Percentiles rank a stretch among this genome's conserved stretches.
phyloP scores from a whole-genome alignment of 1,140 invertebrate genomes.

The Dysdera silvatica region DNA sequence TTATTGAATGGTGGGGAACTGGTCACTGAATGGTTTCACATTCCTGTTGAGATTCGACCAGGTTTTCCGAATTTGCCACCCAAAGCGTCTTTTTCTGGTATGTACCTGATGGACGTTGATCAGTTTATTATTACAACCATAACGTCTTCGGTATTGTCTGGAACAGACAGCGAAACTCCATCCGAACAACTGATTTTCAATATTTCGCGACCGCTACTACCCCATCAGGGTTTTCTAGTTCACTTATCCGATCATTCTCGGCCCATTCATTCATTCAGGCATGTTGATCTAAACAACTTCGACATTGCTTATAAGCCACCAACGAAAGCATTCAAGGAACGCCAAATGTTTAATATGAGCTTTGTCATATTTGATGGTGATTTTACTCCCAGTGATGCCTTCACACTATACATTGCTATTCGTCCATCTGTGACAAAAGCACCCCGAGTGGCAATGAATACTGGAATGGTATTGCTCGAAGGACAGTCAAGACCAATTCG shows the following conservation, averaged over 20 bases:
- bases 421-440: constrained; percentile 16
- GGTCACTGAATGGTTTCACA: constrained; percentile 20
- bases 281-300: constrained; percentile 27
- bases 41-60: constrained; percentile 23
- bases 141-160: constrained; percentile 24
- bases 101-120: constrained; percentile 28
- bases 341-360: constrained; percentile 25
- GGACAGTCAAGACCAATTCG: constrained; percentile 22
- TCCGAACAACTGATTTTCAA: constrained; percentile 27
- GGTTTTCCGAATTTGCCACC: constrained; percentile 29
- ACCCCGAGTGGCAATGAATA: constrained; percentile 23
- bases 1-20: constrained; percentile 18
- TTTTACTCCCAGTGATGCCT: constrained; percentile 22
- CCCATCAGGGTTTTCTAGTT: constrained; percentile 22
- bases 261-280: constrained; percentile 19
- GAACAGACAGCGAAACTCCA: constrained; percentile 27
- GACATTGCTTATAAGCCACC: constrained; percentile 29
- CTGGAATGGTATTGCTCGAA: constrained; percentile 22
- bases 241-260: constrained; percentile 26
- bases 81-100: constrained; percentile 29
- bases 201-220: constrained; percentile 14
- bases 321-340: constrained; percentile 12
- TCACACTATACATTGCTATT: constrained; percentile 26
- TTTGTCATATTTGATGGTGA: constrained; percentile 24
- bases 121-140: constrained; percentile 28